Conservation (phyloP, 2,888 invertebrate species). For the Suillia variegata region DNA sequence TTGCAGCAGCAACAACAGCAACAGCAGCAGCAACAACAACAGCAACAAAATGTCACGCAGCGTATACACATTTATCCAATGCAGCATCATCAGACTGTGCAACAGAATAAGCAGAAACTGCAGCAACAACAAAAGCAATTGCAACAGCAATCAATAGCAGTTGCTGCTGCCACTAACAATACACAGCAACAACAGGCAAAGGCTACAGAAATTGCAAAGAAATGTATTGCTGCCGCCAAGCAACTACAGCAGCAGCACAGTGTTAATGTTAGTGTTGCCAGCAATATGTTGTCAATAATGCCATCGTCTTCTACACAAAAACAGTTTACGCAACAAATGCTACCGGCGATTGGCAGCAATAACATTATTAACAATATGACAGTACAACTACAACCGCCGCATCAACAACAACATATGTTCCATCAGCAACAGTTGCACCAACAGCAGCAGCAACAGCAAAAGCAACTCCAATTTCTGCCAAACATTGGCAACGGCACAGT, state of each 20-base stretch:
- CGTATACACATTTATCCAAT: conserved; percentile 56
- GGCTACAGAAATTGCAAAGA: conserved; percentile 22
- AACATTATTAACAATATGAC: conserved; percentile 17
- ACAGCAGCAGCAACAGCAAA: conserved; percentile 30
- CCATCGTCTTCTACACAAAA: no score
- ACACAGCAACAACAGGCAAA: conserved; percentile 26
- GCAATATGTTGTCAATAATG: conserved; percentile 22
- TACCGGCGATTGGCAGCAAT: conserved; percentile 22
- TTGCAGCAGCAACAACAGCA: conserved; percentile 57
- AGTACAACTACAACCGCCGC: conserved; percentile 22
- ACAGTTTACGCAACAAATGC: conserved; percentile 5
- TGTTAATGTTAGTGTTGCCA: conserved; percentile 11
- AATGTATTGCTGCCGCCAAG: conserved; percentile 26
- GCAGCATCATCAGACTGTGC: conserved; percentile 49
- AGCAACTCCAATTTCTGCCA: conserved; percentile 25
- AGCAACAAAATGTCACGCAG: conserved; percentile 43
- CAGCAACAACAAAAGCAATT: conserved; percentile 10
- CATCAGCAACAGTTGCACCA: conserved; percentile 31
- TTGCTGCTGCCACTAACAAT: conserved; percentile 24
- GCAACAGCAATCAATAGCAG: conserved; percentile 24
- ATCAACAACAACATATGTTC: conserved; percentile 29
- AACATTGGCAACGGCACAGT: conserved; percentile 27
- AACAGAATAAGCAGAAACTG: conserved; percentile 38
- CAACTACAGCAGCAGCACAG: conserved; percentile 39
- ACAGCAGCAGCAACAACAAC: conserved; percentile 51